Base-by-base conservation (phyloP, 2,113 vertebrate species). In the Vicugna pacos region DNA sequence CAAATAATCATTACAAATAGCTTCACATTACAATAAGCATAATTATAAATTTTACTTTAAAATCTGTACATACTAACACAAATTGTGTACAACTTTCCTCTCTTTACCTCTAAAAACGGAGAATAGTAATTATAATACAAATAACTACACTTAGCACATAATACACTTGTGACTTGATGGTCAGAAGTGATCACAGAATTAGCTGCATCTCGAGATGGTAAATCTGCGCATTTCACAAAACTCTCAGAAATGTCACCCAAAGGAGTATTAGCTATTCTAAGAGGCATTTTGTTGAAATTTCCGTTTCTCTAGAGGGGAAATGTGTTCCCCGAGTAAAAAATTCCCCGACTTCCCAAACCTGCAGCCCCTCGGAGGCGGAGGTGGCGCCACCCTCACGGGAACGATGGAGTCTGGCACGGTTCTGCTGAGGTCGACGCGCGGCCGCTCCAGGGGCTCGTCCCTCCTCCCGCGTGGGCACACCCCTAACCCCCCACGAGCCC, bases 201-300 rank as follows among this genome's bases (percentile, higher is more conserved):
- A 42, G 32, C 1, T 3, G 46, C 1, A 19, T 13, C 30, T 6
- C 0, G 16, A 0, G 8, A 26, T 3, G 6, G 24, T 1, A 11
- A 48, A 32, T 3, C 19, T 2, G 10, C 3, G 58, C 30, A 52
- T 48, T 62, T 19, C 32, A 17, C 26, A n/a, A 54, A 46, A 67
- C 24, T 67, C 65, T 11, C 13, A 8, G 2, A 6, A 60, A 56
- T 17, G 48, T 0, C 24, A 24, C 19, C 77, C 2, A 14, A 35
- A 73, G 70, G 26, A 11, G 1, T 3, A 6, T 0, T 2, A 1
- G 30, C 0, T 14, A 15, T 14, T 2, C 22, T 2, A 1, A 1
- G 0, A 15, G 0, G 10, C 52, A 4, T 48, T 30, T n/a, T 35
- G 26, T 3, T 38, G 46, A 19, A 60, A 22, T 16, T 3, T 38